Base-by-base conservation (phyloP, 2,113 vertebrate genomes). In the Lophochroa leadbeateri region DNA sequence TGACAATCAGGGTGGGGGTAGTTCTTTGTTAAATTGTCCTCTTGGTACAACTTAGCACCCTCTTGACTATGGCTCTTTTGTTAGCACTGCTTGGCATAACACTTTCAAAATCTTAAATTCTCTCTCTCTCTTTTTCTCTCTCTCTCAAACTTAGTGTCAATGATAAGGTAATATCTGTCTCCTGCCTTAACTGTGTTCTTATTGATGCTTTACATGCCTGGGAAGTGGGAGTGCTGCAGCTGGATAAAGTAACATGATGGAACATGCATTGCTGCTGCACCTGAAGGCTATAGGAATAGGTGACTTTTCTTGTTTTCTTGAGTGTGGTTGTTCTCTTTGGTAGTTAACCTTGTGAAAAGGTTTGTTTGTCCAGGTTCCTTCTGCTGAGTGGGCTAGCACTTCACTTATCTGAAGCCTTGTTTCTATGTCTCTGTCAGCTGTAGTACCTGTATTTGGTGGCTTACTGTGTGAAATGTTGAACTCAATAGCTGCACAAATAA, bases 261-360 rank as follows among this genome's bases (percentile, higher is more conserved):
- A 70, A 95, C 96, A 81, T 94, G 96, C 94, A 83, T 94, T 95
- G 96, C 93, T 95, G 93, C 94, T 97, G 96, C 94, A 93, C 92
- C 96, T 84, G 95, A 96, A 97, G 96, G 96, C 96, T 97, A 86
- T 96, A 97, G 96, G 96, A 97, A 94, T 97, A 97, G 96, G 96
- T 96, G 96, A 97, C 89, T 96, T 90, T 97, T 96, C 91, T 96
- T 0, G 24, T 97, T 96, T 96, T 97, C 95, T 96, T 96, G 47
- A 96, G 92, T 96, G 92, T 96, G 92, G 92, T 96, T 91, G 95
- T 97, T 95, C 96, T 94, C 75, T 92, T 86, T 3, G 7, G 76
- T 96, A 94, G 86, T 96, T 91, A 28, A 28, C 69, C 88, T 76
- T 96, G 86, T 94, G 88, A 92, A 93, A 17, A 96, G 92, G 91